Evolutionary conservation across 1,140 invertebrate genomes (phyloP).

Genomic region (Pygmarrhopalites habei): DNA sequence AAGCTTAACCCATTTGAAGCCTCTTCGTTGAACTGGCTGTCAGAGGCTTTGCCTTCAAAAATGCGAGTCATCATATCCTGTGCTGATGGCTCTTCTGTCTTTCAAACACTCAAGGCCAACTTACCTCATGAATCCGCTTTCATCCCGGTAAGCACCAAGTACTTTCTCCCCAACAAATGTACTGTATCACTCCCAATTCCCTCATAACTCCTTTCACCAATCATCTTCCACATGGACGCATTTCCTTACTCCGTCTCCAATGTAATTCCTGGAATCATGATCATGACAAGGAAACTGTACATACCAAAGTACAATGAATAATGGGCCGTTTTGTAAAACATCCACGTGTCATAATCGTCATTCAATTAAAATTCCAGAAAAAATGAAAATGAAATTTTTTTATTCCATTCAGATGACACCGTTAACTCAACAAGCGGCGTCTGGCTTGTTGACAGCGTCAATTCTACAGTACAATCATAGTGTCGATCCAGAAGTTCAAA

Average conservation of each 20-base stretch:
- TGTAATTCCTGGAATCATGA: too few species aligned
- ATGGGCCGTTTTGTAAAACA: too few species aligned
- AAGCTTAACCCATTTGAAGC: conserved; percentile 30
- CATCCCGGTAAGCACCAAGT: conserved; percentile 38
- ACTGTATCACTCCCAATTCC: too few species aligned
- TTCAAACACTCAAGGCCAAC: conserved; percentile 45
- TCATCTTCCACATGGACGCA: too few species aligned
- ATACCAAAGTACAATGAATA: too few species aligned
- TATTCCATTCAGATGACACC: conserved; percentile 47
- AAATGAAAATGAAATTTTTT: too few species aligned
- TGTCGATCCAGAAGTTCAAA: conserved; percentile 54
- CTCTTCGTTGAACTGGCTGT: conserved; percentile 56
- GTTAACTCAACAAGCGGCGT: conserved; percentile 48
- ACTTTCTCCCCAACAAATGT: too few species aligned
- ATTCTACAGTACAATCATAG: conserved; percentile 57
- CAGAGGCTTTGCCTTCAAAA: conserved; percentile 56
- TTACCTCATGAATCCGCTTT: conserved; percentile 40
- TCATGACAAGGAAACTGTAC: too few species aligned
- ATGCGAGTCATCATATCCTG: conserved; percentile 65
- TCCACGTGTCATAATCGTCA: too few species aligned
- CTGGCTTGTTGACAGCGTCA: conserved; percentile 50
- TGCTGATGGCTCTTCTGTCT: conserved; percentile 50
- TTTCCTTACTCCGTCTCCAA: too few species aligned
- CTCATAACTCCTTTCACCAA: too few species aligned
- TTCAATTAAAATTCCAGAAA: too few species aligned